phyloP scores from a whole-genome alignment of 2,113 vertebrate species.

The Cromileptes altivelis region DNA sequence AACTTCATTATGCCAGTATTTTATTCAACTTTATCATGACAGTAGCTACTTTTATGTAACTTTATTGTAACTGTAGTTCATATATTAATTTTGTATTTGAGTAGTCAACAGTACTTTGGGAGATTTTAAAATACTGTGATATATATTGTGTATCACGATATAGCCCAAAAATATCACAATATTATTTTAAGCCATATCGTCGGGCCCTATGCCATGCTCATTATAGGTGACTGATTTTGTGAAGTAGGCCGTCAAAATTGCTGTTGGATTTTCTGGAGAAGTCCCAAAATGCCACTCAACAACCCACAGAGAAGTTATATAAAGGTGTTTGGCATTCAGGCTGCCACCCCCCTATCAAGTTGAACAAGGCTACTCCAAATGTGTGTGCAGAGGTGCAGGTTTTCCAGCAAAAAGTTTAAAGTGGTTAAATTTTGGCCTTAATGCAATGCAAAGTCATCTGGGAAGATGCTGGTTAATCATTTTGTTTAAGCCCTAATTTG shows the following conservation, averaged over 20 bases:
- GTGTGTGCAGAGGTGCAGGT: neutral
- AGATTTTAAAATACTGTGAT: too few species aligned
- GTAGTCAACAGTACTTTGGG: too few species aligned
- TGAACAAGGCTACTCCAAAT: neutral
- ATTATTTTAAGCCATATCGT: too few species aligned
- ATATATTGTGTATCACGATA: too few species aligned
- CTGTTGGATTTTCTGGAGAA: neutral
- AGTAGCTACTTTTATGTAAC: too few species aligned
- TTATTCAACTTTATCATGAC: too few species aligned
- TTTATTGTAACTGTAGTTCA: too few species aligned
- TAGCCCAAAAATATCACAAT: too few species aligned
- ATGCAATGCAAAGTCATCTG: neutral
- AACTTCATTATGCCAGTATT: too few species aligned
- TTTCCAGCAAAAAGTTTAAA: neutral
- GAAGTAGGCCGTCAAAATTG: neutral
- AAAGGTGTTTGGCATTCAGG: neutral
- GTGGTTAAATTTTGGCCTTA: neutral
- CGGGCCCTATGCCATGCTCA: too few species aligned
- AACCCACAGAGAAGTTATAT: neutral
- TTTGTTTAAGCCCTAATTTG: neutral
- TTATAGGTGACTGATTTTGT: neutral
- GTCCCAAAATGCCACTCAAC: neutral
- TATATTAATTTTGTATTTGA: too few species aligned
- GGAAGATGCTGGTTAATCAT: neutral
- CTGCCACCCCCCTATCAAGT: neutral